Evolutionary conservation across 92 coral and sea anemone genomes (phyloP).

Genomic region (Parazoanthus darwini): DNA sequence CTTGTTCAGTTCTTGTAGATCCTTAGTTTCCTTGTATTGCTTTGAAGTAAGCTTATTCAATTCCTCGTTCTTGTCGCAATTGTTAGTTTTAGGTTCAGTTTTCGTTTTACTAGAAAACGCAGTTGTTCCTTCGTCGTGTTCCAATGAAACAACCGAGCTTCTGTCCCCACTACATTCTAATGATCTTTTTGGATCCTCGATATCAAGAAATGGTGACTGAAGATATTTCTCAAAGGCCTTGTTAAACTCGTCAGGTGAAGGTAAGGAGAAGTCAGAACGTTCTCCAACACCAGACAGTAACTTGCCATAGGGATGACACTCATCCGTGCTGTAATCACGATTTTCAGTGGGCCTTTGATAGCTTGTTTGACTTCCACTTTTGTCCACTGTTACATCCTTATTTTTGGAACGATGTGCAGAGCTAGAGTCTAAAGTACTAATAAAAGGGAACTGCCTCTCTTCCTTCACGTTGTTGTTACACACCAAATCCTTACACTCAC

Average conservation of each 20-base stretch:
- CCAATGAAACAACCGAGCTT: background rate
- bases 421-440: background rate
- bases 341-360: background rate
- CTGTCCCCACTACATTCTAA: background rate
- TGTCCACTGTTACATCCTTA: no score
- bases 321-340: background rate
- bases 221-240: constrained; percentile 32
- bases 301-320: background rate
- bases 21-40: background rate
- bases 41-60: background rate
- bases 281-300: background rate
- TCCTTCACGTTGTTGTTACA: background rate
- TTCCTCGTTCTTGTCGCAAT: background rate
- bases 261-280: background rate
- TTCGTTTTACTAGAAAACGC: background rate
- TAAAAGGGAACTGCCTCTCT: background rate
- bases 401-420: background rate
- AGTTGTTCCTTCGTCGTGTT: background rate
- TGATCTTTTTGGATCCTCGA: background rate
- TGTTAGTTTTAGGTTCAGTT: background rate
- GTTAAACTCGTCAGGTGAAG: constrained; percentile 31
- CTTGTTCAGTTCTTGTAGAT: background rate
- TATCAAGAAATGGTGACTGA: background rate
- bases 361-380: background rate
- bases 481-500: background rate